These are phyloP conservation scores for Sylvicola cinctus DNA, from an alignment of 2,888 invertebrate species.

Conservation along the genomic window DNA sequence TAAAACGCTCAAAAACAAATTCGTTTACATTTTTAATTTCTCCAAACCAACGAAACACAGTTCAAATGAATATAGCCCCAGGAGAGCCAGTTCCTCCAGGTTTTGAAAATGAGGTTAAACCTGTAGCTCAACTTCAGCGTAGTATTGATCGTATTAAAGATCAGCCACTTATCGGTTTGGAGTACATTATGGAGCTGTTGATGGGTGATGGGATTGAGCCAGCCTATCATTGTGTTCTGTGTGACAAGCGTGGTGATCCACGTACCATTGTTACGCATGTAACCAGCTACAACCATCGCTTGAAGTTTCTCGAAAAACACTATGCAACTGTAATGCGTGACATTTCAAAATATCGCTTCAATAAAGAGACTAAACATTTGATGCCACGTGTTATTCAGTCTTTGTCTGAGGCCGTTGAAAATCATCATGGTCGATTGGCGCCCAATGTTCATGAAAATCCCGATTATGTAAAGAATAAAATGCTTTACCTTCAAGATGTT, in stretches of 20 bases:
- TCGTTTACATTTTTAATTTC: neutral
- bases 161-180: slow-evolving; percentile 42
- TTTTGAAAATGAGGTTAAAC: slow-evolving; percentile 38
- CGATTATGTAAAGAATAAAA: slow-evolving; percentile 44
- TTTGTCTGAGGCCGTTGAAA: slow-evolving; percentile 46
- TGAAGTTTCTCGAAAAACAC: slow-evolving; percentile 39
- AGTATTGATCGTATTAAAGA: slow-evolving; percentile 27
- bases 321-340: slow-evolving; percentile 34
- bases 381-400: slow-evolving; percentile 30
- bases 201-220: slow-evolving; percentile 46
- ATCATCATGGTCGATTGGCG: slow-evolving; percentile 45
- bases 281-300: slow-evolving; percentile 54
- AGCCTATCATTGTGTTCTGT: slow-evolving; percentile 54
- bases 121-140: slow-evolving; percentile 27
- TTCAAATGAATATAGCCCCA: slow-evolving; percentile 24
- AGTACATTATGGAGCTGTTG: slow-evolving; percentile 55
- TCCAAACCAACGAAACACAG: slow-evolving; percentile 5
- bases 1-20: neutral
- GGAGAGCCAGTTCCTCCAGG: slow-evolving; percentile 53
- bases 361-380: slow-evolving; percentile 32
- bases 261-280: slow-evolving; percentile 60
- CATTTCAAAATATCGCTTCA: slow-evolving; percentile 37
- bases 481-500: slow-evolving; percentile 38
- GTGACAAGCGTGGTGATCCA: slow-evolving; percentile 59
- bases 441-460: slow-evolving; percentile 44